A percentile compares a stretch with the other conserved stretches of the same genome.
Conservation (phyloP, 2,888 invertebrate species). For the Mechanitis messenoides region DNA sequence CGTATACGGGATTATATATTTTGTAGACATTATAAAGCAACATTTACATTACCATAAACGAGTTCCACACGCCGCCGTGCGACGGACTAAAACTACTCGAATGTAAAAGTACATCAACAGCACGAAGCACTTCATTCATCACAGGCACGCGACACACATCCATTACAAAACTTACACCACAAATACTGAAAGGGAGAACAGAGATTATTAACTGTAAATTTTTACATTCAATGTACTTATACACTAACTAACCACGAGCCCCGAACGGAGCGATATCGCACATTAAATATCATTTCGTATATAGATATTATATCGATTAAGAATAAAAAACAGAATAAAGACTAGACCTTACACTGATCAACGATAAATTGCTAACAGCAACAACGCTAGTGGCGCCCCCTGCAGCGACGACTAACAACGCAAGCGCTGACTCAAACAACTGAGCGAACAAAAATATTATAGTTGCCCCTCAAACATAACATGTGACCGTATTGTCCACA, state of each 20-base stretch:
- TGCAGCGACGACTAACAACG: conserved; percentile 32
- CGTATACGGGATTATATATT: conserved; percentile 75
- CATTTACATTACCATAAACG: conserved; percentile 75
- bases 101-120: conserved; percentile 73
- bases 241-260: conserved; percentile 72
- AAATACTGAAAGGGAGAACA: conserved; percentile 75
- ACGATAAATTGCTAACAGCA: conserved; percentile 71
- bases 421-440: conserved; percentile 32
- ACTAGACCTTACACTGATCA: conserved; percentile 78
- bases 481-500: conserved; percentile 44
- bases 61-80: conserved; percentile 56
- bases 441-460: conserved; percentile 38
- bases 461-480: conserved; percentile 34
- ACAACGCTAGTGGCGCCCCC: conserved; percentile 53
- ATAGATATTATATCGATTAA: conserved; percentile 68
- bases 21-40: conserved; percentile 77
- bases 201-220: conserved; percentile 70
- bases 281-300: conserved; percentile 73
- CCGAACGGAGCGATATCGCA: conserved; percentile 59
- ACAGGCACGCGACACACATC: conserved; percentile 52
- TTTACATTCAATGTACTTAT: conserved; percentile 73
- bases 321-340: conserved; percentile 74
- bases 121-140: conserved; percentile 43
- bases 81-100: conserved; percentile 68
- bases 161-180: conserved; percentile 55